Base-by-base conservation (phyloP, 2,113 vertebrate species). In the Gobius niger region DNA sequence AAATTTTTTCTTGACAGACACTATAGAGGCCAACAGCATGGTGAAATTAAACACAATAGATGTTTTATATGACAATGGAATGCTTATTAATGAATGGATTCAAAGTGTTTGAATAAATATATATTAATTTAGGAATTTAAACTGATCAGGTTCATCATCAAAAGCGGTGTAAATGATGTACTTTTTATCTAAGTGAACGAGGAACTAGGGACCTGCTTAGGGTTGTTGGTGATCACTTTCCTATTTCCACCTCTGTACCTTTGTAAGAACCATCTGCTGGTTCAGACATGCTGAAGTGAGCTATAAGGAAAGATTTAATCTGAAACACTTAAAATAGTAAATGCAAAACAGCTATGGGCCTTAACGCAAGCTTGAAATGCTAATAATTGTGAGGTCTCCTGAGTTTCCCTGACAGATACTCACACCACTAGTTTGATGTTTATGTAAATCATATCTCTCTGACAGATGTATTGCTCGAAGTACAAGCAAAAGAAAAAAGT, bases 351-450 rank as follows among this genome's bases (percentile, higher is more conserved):
- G 84, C 70, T 67, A 77, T 82, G 57, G 60, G 75, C 77, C 75
- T 90, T 88, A 91, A 90, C 82, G 82, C 66, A 88, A 75, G 89
- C 85, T 91, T 90, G 85, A 90, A 89, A 91, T 93, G 89, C 84
- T 83, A 91, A 92, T 91, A 81, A 71, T 81, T 78, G 73, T 65
- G 77, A 52, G 70, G 81, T 88, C 86, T 90, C 84, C 82, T 84
- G 86, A 88, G 87, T 87, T 89, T 74, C 72, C 62, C 63, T 90
- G 87, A 90, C 90, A 90, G 86, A 88, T 86, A 85, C 70, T 87
- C 76, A 63, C 63, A 76, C 79, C 69, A 76, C 79, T 74, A 82
- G 83, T 81, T 88, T 91, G 89, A 92, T 91, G 86, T 89, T 91
- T 88, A 89, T 92, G 90, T 85, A 91, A 91, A 92, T 91, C 83